These are phyloP conservation scores for Polyodon spathula DNA, from an alignment of 2,113 vertebrate species.

Conservation along the genomic window DNA sequence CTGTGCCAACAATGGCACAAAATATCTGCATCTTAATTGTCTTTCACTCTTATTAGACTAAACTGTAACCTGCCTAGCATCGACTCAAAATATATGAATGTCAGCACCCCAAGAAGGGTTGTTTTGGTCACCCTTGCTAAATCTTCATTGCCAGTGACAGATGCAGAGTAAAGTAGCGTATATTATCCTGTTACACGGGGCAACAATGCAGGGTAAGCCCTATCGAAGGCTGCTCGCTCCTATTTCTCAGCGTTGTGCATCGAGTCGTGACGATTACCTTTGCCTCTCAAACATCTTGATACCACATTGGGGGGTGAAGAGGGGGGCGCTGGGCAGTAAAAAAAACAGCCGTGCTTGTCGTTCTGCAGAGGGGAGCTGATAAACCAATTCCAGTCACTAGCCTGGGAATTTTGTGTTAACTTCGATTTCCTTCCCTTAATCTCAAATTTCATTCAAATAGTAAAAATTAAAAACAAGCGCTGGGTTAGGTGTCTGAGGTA, in stretches of 20 bases:
- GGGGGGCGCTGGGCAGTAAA: slow-evolving; percentile 11
- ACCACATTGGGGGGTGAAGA: slow-evolving; percentile 33
- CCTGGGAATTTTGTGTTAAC: too few relatives aligned
- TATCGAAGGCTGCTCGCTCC: slow-evolving; percentile 48
- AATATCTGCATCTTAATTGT: not conserved
- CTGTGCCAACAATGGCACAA: not conserved
- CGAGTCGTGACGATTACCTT: slow-evolving; percentile 80
- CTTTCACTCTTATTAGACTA: not conserved
- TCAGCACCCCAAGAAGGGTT: not conserved
- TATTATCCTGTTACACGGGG: slow-evolving; percentile 84
- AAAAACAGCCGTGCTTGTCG: not conserved
- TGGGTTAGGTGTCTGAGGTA: too few relatives aligned
- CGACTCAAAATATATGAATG: not conserved
- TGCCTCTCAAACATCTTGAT: slow-evolving; percentile 77
- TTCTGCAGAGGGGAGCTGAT: too few relatives aligned
- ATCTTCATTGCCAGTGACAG: slow-evolving; percentile 34
- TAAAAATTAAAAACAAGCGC: too few relatives aligned
- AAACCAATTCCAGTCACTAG: too few relatives aligned
- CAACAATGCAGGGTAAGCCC: slow-evolving; percentile 56
- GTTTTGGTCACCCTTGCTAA: slow-evolving; percentile 1
- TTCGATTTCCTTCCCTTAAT: too few relatives aligned
- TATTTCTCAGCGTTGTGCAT: slow-evolving; percentile 56
- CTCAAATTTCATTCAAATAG: too few relatives aligned
- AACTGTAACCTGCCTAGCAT: not conserved
- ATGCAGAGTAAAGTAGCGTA: slow-evolving; percentile 74